Evolutionary conservation across 2,888 invertebrate genomes (phyloP), one percentile per base, ranked within the genome.

Genomic region (Deilephila elpenor): DNA sequence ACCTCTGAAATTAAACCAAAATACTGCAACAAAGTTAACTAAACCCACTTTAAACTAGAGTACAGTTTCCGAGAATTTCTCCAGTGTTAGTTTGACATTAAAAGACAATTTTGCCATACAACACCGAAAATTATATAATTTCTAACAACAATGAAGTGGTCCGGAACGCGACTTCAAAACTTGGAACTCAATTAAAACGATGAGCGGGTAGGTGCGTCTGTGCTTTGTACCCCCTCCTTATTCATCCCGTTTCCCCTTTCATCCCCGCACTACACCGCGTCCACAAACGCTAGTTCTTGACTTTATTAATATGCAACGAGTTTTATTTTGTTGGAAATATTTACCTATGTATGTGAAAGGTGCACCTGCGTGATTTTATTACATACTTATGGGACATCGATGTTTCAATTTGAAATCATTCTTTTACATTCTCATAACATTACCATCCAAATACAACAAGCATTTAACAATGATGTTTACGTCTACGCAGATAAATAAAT

Each of bases 101-200:
- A 72, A 64, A 64, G 59, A 64, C 34, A 64, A 62, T 72, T 60
- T 34, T 11, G 20, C 51, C 51, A 61, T 72, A 64, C 56, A 51
- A 34, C 56, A 19, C 56, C 56, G 25, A n/a, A 59, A 14, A 64
- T 72, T 62, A 72, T 19, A 34, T 17, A 7, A 67, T 67, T 67
- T 51, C 25, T 34, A 72, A 59, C 53, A 62, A 62, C 25, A 59
- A 34, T 67, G 64, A 67, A 72, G 72, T 64, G 64, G 64, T 64
- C 70, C 59, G 59, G 70, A 60, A 70, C 70, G 71, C 20, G 14
- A 77, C 77, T 79, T 79, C 80, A 82, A 83, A 87, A 86, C 85
- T 87, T 84, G 79, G 80, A 89, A 89, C 86, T 87, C 87, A 88
- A 89, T 89, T 89, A 89, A 82, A 86, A 80, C 79, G 79, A 78